Evolutionary conservation across 1,140 invertebrate genomes (phyloP).

Genomic region (Pseudomyrmex sp.): DNA sequence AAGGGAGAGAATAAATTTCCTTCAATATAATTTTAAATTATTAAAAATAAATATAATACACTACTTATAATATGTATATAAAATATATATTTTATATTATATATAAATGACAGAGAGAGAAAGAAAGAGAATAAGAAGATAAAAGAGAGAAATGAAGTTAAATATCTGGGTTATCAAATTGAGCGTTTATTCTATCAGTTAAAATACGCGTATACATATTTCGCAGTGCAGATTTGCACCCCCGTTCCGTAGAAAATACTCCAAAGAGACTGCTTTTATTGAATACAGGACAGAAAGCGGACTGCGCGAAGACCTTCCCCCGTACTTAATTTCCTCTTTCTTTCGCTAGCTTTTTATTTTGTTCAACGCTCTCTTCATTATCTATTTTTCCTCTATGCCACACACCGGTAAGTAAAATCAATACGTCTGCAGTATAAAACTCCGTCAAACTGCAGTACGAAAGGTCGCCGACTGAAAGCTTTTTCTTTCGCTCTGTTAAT

Average conservation of each 20-base stretch:
- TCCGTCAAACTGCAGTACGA: conserved; percentile 10
- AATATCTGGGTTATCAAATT: background rate
- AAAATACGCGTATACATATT: background rate
- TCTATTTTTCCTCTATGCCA: conserved; percentile 34
- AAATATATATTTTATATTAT: too few species aligned
- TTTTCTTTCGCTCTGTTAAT: conserved; percentile 51
- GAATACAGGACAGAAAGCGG: conserved; percentile 1
- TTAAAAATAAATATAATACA: background rate
- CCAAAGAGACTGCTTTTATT: conserved; percentile 5
- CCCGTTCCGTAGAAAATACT: background rate
- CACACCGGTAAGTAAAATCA: conserved; percentile 44
- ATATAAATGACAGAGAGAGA: too few species aligned
- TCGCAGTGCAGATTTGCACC: background rate
- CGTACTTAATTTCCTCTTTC: conserved; percentile 43
- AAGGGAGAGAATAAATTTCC: too few species aligned
- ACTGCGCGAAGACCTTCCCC: background rate
- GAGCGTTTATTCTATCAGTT: background rate
- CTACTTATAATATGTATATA: too few species aligned
- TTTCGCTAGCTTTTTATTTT: conserved; percentile 21
- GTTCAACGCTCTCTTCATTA: conserved; percentile 43
- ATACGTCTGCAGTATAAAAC: conserved; percentile 40
- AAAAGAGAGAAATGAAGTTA: too few species aligned
- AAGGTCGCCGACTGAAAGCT: conserved; percentile 14
- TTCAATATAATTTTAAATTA: background rate
- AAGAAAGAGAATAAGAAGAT: too few species aligned